Conservation (phyloP, 2,888 invertebrate genomes). For the Cephus nigrinus region DNA sequence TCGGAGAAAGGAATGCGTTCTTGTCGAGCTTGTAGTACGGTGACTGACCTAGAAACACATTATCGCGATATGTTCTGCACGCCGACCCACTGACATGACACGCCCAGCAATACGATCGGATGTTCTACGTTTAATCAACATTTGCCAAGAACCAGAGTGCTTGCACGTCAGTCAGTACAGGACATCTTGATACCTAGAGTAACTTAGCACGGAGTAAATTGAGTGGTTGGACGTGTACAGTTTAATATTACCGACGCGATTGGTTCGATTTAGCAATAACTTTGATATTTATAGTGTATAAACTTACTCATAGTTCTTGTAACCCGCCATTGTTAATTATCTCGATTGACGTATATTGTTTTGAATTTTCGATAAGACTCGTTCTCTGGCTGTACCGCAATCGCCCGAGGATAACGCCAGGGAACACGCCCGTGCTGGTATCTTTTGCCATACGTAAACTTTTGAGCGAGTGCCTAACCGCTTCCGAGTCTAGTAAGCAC, state of each 20-base stretch:
- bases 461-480: background rate
- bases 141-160: background rate
- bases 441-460: slow-evolving; percentile 1
- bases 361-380: background rate
- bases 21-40: slow-evolving; percentile 23
- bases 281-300: background rate
- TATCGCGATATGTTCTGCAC: slow-evolving; percentile 47
- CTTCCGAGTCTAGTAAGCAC: background rate
- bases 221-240: background rate
- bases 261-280: background rate
- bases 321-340: background rate
- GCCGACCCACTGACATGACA: slow-evolving; percentile 51
- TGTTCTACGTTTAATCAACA: slow-evolving; percentile 30
- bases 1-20: slow-evolving; percentile 35
- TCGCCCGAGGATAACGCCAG: background rate
- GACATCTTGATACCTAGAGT: background rate
- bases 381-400: background rate
- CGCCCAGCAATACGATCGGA: slow-evolving; percentile 40
- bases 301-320: background rate
- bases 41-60: slow-evolving; percentile 54
- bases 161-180: too few species aligned
- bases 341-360: background rate
- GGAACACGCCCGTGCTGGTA: background rate
- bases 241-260: background rate
- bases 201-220: background rate